Conservation (phyloP, 2,797 vertebrate genomes). For the Pteropus rufus region DNA sequence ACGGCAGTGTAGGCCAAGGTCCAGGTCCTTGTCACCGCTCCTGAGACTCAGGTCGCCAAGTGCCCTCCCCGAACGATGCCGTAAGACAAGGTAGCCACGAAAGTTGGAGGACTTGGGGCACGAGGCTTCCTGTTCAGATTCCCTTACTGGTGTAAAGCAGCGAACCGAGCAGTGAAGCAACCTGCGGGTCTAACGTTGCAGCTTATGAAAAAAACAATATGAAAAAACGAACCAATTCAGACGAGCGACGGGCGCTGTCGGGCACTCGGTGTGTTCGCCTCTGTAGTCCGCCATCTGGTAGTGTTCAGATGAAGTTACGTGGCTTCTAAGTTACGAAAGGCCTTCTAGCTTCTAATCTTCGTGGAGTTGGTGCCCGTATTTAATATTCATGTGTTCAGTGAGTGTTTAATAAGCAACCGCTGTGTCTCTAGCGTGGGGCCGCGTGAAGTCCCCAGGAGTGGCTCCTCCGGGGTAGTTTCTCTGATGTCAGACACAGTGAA, state of each 20-base stretch:
- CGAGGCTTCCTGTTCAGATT: not conserved
- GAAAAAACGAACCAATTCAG: not conserved
- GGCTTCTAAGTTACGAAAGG: rapidly evolving
- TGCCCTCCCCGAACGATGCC: not conserved
- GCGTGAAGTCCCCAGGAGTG: not conserved
- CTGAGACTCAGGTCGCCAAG: not conserved
- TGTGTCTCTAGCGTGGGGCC: not conserved
- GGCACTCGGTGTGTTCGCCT: rapidly evolving
- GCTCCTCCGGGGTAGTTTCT: not conserved
- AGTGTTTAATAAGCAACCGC: not conserved
- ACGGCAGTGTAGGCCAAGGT: too few relatives aligned
- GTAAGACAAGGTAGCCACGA: not conserved
- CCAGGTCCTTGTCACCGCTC: not conserved
- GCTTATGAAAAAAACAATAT: not conserved
- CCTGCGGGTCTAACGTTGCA: not conserved
- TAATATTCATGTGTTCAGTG: not conserved
- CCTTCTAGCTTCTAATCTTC: not conserved
- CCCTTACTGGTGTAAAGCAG: not conserved
- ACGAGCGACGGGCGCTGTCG: rapidly evolving
- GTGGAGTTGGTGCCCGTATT: too few relatives aligned
- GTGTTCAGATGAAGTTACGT: not conserved
- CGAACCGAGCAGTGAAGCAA: not conserved
- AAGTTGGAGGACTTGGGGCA: not conserved
- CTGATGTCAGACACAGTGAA: not conserved
- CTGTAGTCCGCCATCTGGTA: not conserved